Base-by-base conservation (phyloP, 2,797 vertebrate genomes). In the Iguana delicatissima region DNA sequence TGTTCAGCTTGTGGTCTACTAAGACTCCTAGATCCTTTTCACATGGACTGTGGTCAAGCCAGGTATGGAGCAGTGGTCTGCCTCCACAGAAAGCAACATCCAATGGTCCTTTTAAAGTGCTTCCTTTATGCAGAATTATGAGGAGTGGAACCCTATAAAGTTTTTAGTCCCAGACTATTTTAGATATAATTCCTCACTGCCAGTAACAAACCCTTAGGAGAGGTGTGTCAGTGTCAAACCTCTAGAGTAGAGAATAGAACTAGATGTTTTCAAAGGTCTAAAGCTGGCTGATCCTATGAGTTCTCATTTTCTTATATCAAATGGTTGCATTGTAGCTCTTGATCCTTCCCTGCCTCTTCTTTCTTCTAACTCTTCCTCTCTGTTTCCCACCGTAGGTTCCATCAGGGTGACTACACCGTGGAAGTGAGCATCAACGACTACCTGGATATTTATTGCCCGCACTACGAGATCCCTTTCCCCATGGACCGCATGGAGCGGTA, bases 341-440 rank as follows among this genome's bases (percentile, higher is more conserved):
- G 69, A 6, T 46, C 42, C 10, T 52, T 64, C n/a, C 29, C 57
- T 18, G n/a, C 20, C 59, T 4, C 59, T 62, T 62, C 59, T 6
- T 62, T 62, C 59, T 62, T 62, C 59, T 20, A 22, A n/a, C 42
- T 67, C 35, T 18, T 5, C 64, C 29, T 62, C 16, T 10, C 10
- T 55, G 20, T 59, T 20, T 6, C 24, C 74, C 20, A 86, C 46
- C 1, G 0, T 96, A 99, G 98, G 97, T 99, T 99, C 90, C 96
- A 97, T 26, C 96, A 96, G 1, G 98, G 98, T 0, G 98, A 99
- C 92, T 99, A 99, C 97, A 98, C 98, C 0, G 98, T 99, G 96
- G 98, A 99, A 95, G 99, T 99, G 93, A 98, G 98, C 93, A 99
- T 99, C 97, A 99, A 99, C 14, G 99, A 99, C 97, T 99, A 99